phyloP scores from a whole-genome alignment of 2,888 invertebrate genomes.

The Brenthis hecate region DNA sequence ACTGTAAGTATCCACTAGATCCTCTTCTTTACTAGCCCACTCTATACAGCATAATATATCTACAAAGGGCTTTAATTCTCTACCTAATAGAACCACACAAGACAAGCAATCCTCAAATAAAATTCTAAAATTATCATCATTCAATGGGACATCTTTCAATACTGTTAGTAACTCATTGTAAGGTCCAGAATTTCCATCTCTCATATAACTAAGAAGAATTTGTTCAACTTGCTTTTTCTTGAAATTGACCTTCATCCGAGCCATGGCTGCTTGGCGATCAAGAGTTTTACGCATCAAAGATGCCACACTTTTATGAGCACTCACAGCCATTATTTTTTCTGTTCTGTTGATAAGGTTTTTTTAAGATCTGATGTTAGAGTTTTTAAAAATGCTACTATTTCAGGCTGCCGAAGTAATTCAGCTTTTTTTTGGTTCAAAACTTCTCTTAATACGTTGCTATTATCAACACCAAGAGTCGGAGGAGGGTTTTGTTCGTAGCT shows the following conservation, averaged over 20 bases:
- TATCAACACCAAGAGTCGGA: constrained; percentile 60
- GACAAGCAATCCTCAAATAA: constrained; percentile 69
- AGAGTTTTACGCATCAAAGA: constrained; percentile 73
- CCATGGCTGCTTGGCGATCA: constrained; percentile 64
- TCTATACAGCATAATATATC: constrained; percentile 65
- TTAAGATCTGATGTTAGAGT: constrained; percentile 69
- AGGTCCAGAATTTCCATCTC: constrained; percentile 61
- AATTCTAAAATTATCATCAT: constrained; percentile 68
- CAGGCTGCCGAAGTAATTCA: constrained; percentile 73
- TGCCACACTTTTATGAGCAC: constrained; percentile 67
- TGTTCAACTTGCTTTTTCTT: constrained; percentile 72
- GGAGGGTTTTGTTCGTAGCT: constrained; percentile 61
- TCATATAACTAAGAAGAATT: constrained; percentile 65
- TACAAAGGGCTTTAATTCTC: constrained; percentile 66
- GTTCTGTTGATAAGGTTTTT: constrained; percentile 66
- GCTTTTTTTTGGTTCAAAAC: constrained; percentile 76
- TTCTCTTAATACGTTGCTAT: constrained; percentile 69
- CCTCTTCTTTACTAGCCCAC: constrained; percentile 62
- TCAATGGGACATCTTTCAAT: constrained; percentile 66
- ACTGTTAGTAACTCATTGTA: constrained; percentile 76
- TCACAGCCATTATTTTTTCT: constrained; percentile 75
- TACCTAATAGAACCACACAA: constrained; percentile 67
- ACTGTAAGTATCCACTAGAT: constrained; percentile 61
- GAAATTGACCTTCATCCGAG: constrained; percentile 69
- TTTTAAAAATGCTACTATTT: constrained; percentile 70